A percentile compares a stretch with the other conserved stretches of the same genome.
Evolutionary conservation across 2,797 vertebrate species (phyloP).

Genomic region (Martes flavigula): DNA sequence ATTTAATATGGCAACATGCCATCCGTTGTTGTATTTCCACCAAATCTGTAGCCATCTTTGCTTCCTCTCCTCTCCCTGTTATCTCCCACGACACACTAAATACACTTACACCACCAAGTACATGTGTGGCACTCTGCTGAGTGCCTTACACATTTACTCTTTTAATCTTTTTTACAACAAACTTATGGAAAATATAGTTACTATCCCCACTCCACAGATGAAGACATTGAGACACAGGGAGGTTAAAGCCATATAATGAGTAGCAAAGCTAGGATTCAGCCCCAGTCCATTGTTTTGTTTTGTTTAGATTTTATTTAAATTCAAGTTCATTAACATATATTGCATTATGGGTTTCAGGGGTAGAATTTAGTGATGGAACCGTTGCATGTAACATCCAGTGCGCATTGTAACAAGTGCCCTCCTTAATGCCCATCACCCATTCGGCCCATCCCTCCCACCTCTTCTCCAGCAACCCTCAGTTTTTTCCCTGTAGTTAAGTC

Average conservation of each 20-base stretch:
- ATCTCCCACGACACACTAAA: not conserved
- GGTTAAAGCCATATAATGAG: not conserved
- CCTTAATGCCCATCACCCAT: not conserved
- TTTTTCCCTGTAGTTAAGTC: not conserved
- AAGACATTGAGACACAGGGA: not conserved
- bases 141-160: not conserved
- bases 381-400: not conserved
- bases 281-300: not conserved
- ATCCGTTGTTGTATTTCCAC: not conserved
- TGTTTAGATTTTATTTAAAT: not conserved
- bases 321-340: not conserved
- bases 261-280: not conserved
- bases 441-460: not conserved
- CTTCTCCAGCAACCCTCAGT: not conserved
- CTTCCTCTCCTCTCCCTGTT: not conserved
- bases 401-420: not conserved
- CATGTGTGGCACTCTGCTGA: not conserved
- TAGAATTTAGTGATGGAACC: not conserved
- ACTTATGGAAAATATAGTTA: not conserved
- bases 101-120: rapidly evolving
- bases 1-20: not conserved
- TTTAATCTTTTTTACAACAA: not conserved
- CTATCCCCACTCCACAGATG: not conserved
- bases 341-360: not conserved
- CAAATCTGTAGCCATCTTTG: not conserved